phyloP scores from a whole-genome alignment of 2,797 vertebrate species.

The Schizopygopsis malacanthus region DNA sequence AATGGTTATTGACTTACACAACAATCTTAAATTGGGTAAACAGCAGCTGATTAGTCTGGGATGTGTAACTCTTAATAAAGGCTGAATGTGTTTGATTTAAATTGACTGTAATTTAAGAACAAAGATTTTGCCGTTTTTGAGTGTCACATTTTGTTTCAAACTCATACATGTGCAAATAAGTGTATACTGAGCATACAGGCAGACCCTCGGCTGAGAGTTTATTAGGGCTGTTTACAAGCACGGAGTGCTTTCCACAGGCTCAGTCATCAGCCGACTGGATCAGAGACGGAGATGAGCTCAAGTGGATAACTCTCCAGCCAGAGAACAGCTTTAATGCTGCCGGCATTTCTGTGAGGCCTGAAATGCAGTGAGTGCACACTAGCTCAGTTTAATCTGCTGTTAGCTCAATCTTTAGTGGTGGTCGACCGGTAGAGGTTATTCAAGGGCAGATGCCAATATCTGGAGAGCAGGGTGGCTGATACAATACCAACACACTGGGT shows the following conservation, averaged over 20 bases:
- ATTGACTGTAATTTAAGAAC: conserved; percentile 41
- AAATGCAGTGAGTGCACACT: conserved; percentile 61
- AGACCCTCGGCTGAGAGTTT: conserved; percentile 43
- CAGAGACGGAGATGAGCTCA: conserved; percentile 56
- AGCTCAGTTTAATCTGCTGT: conserved; percentile 35
- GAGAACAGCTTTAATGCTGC: conserved; percentile 65
- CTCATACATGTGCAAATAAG: conserved; percentile 47
- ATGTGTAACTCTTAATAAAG: neutral
- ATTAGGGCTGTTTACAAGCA: conserved; percentile 57
- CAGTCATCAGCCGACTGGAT: conserved; percentile 45
- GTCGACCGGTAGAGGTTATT: conserved; percentile 12
- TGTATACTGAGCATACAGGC: conserved; percentile 15
- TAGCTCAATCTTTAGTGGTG: conserved; percentile 22
- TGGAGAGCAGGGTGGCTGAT: conserved; percentile 17
- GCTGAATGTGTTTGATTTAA: conserved; percentile 41
- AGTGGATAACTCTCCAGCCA: conserved; percentile 58
- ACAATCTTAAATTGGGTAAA: neutral
- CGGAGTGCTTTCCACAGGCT: conserved; percentile 24
- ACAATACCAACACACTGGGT: neutral
- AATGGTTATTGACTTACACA: neutral
- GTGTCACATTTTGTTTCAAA: conserved; percentile 44
- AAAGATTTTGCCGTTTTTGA: conserved; percentile 31
- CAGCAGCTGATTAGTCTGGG: conserved; percentile 5
- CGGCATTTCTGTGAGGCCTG: conserved; percentile 51
- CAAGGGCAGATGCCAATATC: neutral